Percentiles rank a stretch among this genome's conserved stretches.
These are phyloP conservation scores for Ochropacha duplaris DNA, from an alignment of 2,888 invertebrate species.

Conservation along the genomic window DNA sequence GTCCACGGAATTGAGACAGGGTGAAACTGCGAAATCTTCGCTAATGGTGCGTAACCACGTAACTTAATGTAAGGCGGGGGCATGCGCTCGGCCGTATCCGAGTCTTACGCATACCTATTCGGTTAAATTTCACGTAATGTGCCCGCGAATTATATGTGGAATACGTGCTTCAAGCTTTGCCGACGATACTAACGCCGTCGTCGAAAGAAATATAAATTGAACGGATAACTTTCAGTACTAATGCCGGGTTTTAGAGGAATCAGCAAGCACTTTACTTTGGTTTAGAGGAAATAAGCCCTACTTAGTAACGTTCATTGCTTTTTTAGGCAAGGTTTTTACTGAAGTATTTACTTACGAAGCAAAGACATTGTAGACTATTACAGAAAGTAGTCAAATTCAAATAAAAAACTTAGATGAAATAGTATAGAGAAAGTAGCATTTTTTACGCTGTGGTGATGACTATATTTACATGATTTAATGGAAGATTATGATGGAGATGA, in stretches of 20 bases:
- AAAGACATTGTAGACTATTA: too few relatives aligned
- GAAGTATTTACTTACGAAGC: too few relatives aligned
- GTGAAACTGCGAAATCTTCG: slow-evolving; percentile 67
- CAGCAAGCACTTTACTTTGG: background rate
- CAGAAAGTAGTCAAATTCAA: too few relatives aligned
- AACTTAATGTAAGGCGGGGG: slow-evolving; percentile 47
- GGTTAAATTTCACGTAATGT: slow-evolving; percentile 38
- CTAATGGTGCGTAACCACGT: slow-evolving; percentile 70
- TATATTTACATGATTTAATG: too few relatives aligned
- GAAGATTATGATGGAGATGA: too few relatives aligned
- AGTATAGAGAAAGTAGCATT: too few relatives aligned
- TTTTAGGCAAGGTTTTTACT: too few relatives aligned
- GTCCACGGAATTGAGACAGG: slow-evolving; percentile 63
- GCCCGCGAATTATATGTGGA: slow-evolving; percentile 32
- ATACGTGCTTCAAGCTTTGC: slow-evolving; percentile 6
- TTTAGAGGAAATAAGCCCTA: background rate
- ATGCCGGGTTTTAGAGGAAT: background rate
- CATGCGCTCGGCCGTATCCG: slow-evolving; percentile 37
- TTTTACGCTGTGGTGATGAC: too few relatives aligned
- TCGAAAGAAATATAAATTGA: slow-evolving; percentile 38
- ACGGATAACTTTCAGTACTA: slow-evolving; percentile 31
- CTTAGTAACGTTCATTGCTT: too few relatives aligned
- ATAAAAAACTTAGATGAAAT: too few relatives aligned
- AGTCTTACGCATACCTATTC: slow-evolving; percentile 19
- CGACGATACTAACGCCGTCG: slow-evolving; percentile 29